These are phyloP conservation scores for Aurelia coerulea DNA, from an alignment of 30 jellyfish, hydroid and myxozoan species.

Conservation along the genomic window DNA sequence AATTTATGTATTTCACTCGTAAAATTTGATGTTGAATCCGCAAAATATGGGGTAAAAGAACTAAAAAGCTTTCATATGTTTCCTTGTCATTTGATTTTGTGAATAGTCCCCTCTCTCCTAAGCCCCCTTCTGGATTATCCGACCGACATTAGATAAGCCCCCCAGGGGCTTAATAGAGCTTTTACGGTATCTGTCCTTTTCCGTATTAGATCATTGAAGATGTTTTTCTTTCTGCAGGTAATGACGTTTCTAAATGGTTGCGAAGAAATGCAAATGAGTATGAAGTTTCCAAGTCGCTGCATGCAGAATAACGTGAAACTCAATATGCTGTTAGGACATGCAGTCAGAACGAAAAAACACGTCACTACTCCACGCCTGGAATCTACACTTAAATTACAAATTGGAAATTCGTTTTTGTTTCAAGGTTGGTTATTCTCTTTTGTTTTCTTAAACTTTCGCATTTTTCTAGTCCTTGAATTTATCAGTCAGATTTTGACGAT, in stretches of 20 bases:
- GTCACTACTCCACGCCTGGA: background rate
- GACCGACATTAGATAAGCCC: no score
- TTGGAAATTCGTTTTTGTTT: constrained; percentile 54
- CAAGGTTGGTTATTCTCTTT: constrained; percentile 37
- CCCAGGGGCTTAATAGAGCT: no score
- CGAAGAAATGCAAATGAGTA: constrained; percentile 83
- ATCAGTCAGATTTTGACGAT: no score
- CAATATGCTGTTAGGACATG: constrained; percentile 87
- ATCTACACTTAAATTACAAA: constrained; percentile 26
- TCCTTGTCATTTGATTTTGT: no score
- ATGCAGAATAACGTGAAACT: constrained; percentile 71
- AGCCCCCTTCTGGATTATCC: no score
- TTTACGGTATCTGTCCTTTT: background rate
- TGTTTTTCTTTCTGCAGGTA: constrained; percentile 45
- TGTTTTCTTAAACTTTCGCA: background rate
- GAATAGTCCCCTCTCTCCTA: no score
- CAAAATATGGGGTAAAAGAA: no score
- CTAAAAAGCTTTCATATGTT: no score
- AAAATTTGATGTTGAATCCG: no score
- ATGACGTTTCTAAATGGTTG: constrained; percentile 87
- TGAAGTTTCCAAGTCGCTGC: constrained; percentile 88
- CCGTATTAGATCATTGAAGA: background rate
- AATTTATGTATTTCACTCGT: no score
- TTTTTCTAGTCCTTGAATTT: no score
- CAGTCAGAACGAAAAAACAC: constrained; percentile 50